Base-by-base conservation (phyloP, 1,140 invertebrate genomes). In the Leptinotarsa lineolata region DNA sequence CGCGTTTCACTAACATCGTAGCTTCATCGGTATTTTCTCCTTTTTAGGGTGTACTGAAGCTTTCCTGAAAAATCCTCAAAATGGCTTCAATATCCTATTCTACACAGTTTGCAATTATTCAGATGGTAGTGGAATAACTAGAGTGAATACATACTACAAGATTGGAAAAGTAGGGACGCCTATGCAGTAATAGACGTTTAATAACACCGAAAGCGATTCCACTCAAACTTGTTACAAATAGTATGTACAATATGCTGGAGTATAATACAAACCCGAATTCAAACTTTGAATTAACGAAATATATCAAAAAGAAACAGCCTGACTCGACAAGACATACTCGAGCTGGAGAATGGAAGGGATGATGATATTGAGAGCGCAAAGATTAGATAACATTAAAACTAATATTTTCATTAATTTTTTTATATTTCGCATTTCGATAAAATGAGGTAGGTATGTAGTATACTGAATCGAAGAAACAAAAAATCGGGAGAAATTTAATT, bases 181-280 rank as follows among this genome's bases (percentile, higher is more conserved):
- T 54, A 54, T 54, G 48, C 48, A 54, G 48, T 54, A 54, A 54
- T 54, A 54, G n/a, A 54, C 15, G 48, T 54, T 54, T 54, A 15
- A 39, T 65, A 21, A 72, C 76, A 79, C 78, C 79, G 44, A 80
- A 72, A 30, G 73, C 64, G 65, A 72, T 71, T 59, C 72, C 75
- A 68, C 72, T 68, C 39, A 78, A 65, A 74, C 74, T 66, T 11
- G 75, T 73, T 45, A 74, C 20, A 66, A 78, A 69, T 45, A 77
- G 63, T 2, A 80, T 64, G 5, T 71, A 65, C 59, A 48, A 75
- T 73, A 80, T 79, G 39, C 72, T 20, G 2, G 69, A 18, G 65
- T 77, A 79, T 72, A 78, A 61, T 21, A 70, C 13, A 45, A 74
- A 68, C 12, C 69, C 72, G n/a, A n/a, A 12, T 21, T 76, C 65